Percentiles rank a stretch among this genome's conserved stretches.
These are phyloP conservation scores for Trachelipus rathkii DNA, from an alignment of 1,140 invertebrate species.

Conservation along the genomic window DNA sequence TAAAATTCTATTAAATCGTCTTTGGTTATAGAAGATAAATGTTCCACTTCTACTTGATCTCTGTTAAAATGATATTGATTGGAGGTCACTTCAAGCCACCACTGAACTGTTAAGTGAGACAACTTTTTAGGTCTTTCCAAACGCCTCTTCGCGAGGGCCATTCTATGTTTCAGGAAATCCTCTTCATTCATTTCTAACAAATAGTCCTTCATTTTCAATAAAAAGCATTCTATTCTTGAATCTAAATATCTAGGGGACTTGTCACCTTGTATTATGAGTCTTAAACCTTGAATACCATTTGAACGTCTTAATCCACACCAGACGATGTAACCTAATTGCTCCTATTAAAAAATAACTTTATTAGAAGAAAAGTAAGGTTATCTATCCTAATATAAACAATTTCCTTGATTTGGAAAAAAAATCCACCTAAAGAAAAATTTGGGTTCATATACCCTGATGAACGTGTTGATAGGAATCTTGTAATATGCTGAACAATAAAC, in stretches of 20 bases:
- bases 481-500: no score
- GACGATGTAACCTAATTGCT: slow-evolving; percentile 91
- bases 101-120: slow-evolving; percentile 61
- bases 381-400: no score
- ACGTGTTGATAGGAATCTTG: no score
- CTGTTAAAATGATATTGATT: slow-evolving; percentile 92
- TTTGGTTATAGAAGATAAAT: slow-evolving; percentile 72
- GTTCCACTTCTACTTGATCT: slow-evolving; percentile 74
- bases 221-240: slow-evolving; percentile 78
- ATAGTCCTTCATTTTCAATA: slow-evolving; percentile 53
- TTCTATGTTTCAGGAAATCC: slow-evolving; percentile 77
- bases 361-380: no score
- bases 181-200: slow-evolving; percentile 71
- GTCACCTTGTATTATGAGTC: slow-evolving; percentile 86
- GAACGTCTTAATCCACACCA: slow-evolving; percentile 74
- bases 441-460: no score
- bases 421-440: no score
- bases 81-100: slow-evolving; percentile 78
- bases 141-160: slow-evolving; percentile 69
- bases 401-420: no score
- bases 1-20: slow-evolving; percentile 60
- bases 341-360: slow-evolving; percentile 57
- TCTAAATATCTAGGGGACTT: slow-evolving; percentile 72
- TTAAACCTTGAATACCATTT: slow-evolving; percentile 77
- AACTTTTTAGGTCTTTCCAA: slow-evolving; percentile 89